Conservation (phyloP, 1,140 invertebrate genomes). For the Helicoverpa armigera region DNA sequence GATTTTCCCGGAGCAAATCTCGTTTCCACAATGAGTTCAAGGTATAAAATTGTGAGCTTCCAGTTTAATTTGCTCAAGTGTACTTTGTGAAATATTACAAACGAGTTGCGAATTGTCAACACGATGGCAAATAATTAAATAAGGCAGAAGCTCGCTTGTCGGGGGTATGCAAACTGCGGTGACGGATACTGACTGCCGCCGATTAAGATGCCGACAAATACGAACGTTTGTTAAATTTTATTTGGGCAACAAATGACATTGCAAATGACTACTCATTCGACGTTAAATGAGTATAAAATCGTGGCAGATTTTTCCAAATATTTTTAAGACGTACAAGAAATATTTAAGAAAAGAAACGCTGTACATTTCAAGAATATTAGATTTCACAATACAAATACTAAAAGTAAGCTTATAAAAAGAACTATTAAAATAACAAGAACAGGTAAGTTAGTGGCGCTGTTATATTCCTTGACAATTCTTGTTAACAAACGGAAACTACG, state of each 20-base stretch:
- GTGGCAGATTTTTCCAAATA: too few relatives aligned
- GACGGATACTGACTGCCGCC: neutral
- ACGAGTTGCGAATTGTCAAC: conserved; percentile 36
- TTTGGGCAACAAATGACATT: too few relatives aligned
- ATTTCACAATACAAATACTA: neutral
- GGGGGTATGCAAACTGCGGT: neutral
- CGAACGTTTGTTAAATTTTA: neutral
- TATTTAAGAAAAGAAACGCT: too few relatives aligned
- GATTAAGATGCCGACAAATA: neutral
- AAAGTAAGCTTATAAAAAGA: neutral
- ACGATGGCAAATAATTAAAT: conserved; percentile 41
- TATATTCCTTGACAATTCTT: conserved; percentile 26
- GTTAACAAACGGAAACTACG: conserved; percentile 47
- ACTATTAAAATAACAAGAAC: conserved; percentile 21
- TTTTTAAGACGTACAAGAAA: too few relatives aligned
- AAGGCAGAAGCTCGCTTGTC: conserved; percentile 21
- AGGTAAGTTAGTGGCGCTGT: conserved; percentile 15
- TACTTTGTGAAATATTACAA: conserved; percentile 40
- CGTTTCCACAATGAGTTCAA: conserved; percentile 29
- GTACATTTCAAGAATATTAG: neutral
- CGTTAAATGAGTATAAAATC: too few relatives aligned
- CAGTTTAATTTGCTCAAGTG: conserved; percentile 32
- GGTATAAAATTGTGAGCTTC: conserved; percentile 28
- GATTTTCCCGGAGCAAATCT: conserved; percentile 15
- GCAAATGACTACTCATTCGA: too few relatives aligned